Evolutionary conservation across 2,797 vertebrate genomes (phyloP).

Genomic region (Cuculus canorus): DNA sequence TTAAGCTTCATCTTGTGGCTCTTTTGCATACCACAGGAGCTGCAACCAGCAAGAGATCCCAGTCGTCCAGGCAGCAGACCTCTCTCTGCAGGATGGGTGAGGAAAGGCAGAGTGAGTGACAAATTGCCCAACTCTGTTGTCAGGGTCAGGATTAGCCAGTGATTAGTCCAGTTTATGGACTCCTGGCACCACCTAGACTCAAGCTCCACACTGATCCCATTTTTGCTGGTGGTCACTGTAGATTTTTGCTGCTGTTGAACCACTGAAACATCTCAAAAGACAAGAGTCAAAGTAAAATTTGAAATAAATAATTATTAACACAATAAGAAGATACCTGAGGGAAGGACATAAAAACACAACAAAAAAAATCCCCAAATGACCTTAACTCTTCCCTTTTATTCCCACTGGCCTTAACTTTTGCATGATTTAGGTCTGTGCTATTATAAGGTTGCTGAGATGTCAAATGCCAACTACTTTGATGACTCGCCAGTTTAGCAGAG

Average conservation of each 20-base stretch:
- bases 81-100: not conserved
- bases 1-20: not conserved
- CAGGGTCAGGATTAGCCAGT: not conserved
- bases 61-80: not conserved
- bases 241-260: not conserved
- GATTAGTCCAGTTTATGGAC: not conserved
- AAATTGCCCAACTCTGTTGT: not conserved
- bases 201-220: not conserved
- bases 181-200: not conserved
- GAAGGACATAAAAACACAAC: not conserved
- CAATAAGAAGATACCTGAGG: not conserved
- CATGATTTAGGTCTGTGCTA: not conserved
- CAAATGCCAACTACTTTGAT: not conserved
- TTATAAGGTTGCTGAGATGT: constrained; percentile 9
- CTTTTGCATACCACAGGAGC: not conserved
- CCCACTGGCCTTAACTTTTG: not conserved
- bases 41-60: not conserved
- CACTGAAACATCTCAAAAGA: not conserved
- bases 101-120: not conserved
- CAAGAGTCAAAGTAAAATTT: not conserved
- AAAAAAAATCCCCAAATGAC: not conserved
- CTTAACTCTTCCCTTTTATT: not conserved
- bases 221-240: not conserved
- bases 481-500: not conserved
- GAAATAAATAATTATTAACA: not conserved